phyloP scores from a whole-genome alignment of 2,888 invertebrate genomes.

The Lucinisca nassula region DNA sequence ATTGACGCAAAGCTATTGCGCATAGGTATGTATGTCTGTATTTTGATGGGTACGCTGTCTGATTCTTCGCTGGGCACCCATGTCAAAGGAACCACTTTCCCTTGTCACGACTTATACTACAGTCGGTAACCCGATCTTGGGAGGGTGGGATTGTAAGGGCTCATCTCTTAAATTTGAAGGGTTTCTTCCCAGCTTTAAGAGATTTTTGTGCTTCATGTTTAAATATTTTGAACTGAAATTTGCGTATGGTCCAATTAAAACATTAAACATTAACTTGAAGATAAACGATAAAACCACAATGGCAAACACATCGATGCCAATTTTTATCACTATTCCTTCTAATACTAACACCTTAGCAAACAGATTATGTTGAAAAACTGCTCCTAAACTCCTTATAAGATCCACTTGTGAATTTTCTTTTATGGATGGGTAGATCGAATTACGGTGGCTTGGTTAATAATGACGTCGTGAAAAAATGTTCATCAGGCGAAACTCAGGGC shows the following conservation, averaged over 20 bases:
- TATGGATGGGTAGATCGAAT: background rate
- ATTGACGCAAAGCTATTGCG: too few species aligned
- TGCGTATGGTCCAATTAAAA: slow-evolving; percentile 34
- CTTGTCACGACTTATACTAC: too few species aligned
- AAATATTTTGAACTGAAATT: background rate
- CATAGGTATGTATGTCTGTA: too few species aligned
- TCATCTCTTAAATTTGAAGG: background rate
- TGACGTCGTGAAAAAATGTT: too few species aligned
- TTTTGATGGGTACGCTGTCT: too few species aligned
- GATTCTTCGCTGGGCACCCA: too few species aligned
- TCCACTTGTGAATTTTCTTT: slow-evolving; percentile 43
- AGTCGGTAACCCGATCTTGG: background rate
- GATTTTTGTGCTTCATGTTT: slow-evolving; percentile 8
- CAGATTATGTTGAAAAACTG: slow-evolving; percentile 74
- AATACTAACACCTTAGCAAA: slow-evolving; percentile 70
- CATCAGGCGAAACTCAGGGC: too few species aligned
- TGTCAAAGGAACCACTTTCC: too few species aligned
- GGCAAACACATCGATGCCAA: slow-evolving; percentile 44
- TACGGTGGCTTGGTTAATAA: too few species aligned
- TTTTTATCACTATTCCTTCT: slow-evolving; percentile 47
- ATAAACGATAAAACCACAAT: slow-evolving; percentile 28
- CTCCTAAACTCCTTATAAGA: slow-evolving; percentile 58
- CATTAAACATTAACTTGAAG: slow-evolving; percentile 37
- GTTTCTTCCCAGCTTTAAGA: slow-evolving; percentile 7
- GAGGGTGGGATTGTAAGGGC: slow-evolving; percentile 5